phyloP scores from a whole-genome alignment of 2,113 vertebrate species.

The Glaucomys volans region DNA sequence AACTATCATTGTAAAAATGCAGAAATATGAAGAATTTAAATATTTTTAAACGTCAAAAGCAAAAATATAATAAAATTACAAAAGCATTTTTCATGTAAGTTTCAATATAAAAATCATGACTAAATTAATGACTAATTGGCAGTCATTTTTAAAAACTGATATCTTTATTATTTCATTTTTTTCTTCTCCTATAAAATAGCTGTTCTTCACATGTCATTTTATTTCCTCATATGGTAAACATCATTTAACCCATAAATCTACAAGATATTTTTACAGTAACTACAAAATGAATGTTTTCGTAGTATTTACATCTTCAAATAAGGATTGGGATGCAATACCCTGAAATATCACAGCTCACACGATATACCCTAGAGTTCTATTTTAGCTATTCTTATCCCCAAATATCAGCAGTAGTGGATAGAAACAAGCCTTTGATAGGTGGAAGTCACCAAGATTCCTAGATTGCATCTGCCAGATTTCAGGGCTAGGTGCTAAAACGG shows the following conservation, averaged over 20 bases:
- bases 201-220: slow-evolving; percentile 15
- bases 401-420: not conserved
- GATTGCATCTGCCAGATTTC: not conserved
- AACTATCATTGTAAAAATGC: not conserved
- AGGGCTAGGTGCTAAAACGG: not conserved
- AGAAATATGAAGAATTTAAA: slow-evolving; percentile 6
- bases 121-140: not conserved
- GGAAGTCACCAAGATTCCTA: not conserved
- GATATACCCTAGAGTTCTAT: not conserved
- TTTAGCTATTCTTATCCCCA: not conserved
- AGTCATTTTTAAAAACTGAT: not conserved
- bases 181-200: not conserved
- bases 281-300: not conserved
- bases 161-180: not conserved
- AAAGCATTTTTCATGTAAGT: not conserved
- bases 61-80: not conserved
- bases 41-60: slow-evolving; percentile 7
- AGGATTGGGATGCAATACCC: not conserved
- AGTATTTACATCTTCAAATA: slow-evolving; percentile 13
- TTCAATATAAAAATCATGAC: not conserved
- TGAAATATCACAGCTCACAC: not conserved
- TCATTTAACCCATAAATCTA: slow-evolving; percentile 1
- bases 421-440: not conserved
- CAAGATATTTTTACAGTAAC: not conserved
- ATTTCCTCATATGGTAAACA: not conserved